Evolutionary conservation across 2,888 invertebrate genomes (phyloP).

Genomic region (Abrostola tripartita): DNA sequence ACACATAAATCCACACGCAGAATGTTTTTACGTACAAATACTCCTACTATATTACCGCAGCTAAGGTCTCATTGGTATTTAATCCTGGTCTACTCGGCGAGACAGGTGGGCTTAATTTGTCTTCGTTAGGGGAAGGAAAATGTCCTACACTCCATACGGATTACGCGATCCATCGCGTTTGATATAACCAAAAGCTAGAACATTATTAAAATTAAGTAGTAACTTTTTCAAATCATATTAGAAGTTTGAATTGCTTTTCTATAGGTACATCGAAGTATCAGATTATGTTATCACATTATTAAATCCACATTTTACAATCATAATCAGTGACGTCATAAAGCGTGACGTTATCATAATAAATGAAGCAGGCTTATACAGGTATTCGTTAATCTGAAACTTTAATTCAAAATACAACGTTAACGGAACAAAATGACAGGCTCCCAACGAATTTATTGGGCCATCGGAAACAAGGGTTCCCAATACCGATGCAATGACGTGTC

Average conservation of each 20-base stretch:
- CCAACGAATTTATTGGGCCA: slow-evolving; percentile 47
- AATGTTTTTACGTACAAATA: neutral
- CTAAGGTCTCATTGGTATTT: slow-evolving; percentile 54
- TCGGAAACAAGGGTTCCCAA: slow-evolving; percentile 53
- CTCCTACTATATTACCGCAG: slow-evolving; percentile 37
- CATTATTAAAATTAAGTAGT: too few species aligned
- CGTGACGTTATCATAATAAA: neutral
- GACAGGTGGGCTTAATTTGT: slow-evolving; percentile 77
- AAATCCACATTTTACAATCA: neutral
- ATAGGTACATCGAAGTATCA: too few species aligned
- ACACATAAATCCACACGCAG: neutral
- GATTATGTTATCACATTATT: slow-evolving; percentile 30
- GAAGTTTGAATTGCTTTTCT: too few species aligned
- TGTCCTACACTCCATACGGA: slow-evolving; percentile 57
- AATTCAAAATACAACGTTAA: slow-evolving; percentile 9
- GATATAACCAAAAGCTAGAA: slow-evolving; percentile 35
- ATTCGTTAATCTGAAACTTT: neutral
- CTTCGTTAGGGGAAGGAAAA: slow-evolving; percentile 73
- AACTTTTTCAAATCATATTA: too few species aligned
- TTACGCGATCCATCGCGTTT: slow-evolving; percentile 57
- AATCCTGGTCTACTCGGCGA: slow-evolving; percentile 48
- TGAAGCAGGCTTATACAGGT: neutral
- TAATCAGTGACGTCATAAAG: too few species aligned
- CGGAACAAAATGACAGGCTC: slow-evolving; percentile 39
- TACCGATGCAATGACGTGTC: slow-evolving; percentile 56